Conservation (phyloP, 2,113 vertebrate species). For the Pituophis catenifer region DNA sequence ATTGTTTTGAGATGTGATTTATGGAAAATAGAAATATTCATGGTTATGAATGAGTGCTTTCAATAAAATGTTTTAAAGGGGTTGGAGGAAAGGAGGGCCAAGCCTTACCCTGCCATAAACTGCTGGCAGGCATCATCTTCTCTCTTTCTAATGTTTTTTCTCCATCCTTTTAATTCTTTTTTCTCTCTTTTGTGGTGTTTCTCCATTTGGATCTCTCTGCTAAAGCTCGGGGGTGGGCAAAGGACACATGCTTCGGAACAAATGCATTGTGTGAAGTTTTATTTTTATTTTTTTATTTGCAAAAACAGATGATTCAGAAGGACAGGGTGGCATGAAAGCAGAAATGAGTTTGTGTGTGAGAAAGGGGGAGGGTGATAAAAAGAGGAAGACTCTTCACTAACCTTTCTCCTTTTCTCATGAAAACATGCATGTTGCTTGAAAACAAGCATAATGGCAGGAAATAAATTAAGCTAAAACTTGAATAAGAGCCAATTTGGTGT, state of each 20-base stretch:
- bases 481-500: neutral
- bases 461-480: neutral
- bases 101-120: neutral
- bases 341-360: neutral
- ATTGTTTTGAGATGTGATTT: neutral
- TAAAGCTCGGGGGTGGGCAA: neutral
- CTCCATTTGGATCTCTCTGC: neutral
- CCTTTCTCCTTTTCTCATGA: neutral
- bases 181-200: neutral
- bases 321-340: neutral
- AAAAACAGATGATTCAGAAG: neutral
- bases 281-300: neutral
- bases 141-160: neutral
- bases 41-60: no score
- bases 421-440: neutral
- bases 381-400: neutral
- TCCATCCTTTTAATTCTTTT: neutral
- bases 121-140: neutral
- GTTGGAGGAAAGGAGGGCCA: neutral
- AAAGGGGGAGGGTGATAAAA: neutral
- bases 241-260: neutral
- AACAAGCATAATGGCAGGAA: neutral
- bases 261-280: neutral
- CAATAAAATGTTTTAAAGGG: neutral
- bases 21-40: neutral